Base-by-base conservation (phyloP, 2,113 vertebrate species). In the Erythrocercus mccallii region DNA sequence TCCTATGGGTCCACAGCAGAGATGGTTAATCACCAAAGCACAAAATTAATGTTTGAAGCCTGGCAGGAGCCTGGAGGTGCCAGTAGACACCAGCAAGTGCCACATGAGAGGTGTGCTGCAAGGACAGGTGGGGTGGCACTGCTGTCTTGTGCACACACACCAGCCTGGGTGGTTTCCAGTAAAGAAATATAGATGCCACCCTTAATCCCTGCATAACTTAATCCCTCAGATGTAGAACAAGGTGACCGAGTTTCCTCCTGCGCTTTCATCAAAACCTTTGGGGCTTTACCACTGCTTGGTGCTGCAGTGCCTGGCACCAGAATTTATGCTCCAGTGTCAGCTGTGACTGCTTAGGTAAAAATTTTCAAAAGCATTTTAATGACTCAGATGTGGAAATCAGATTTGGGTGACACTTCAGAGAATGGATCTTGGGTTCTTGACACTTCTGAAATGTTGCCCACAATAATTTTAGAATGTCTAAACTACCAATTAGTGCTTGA, bases 381-480 rank as follows among this genome's bases (percentile, higher is more conserved):
- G 76, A 76, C 42, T 90, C 73, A 93, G 53, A 73, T 2, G 1
- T 73, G 66, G 76, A 83, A 86, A 81, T 79, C 19, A 7, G 88
- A 65, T 84, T 88, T 90, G 65, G 69, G 68, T 94, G 64, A 71
- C 87, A 76, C 73, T 91, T 86, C 70, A 81, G 70, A 90, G 84
- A 80, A 80, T 23, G 79, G 70, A 85, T 87, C 50, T 62, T 79
- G 50, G 61, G 66, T 83, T 92, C 58, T 25, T 82, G 78, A 88
- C 80, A 81, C 76, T 90, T 93, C 44, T 88, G 82, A 95, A 86
- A 84, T 50, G 76, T 68, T 97, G 77, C 77, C 73, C 65, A 25
- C 80, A 86, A 96, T 90, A 93, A 94, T 92, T 94, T 86, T 83
- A 92, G 72, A 42, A 81, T 92, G 90, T 86, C 92, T 96, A 86